These are phyloP conservation scores for Delphinapterus leucas DNA, from an alignment of 2,113 vertebrate genomes.

Conservation along the genomic window DNA sequence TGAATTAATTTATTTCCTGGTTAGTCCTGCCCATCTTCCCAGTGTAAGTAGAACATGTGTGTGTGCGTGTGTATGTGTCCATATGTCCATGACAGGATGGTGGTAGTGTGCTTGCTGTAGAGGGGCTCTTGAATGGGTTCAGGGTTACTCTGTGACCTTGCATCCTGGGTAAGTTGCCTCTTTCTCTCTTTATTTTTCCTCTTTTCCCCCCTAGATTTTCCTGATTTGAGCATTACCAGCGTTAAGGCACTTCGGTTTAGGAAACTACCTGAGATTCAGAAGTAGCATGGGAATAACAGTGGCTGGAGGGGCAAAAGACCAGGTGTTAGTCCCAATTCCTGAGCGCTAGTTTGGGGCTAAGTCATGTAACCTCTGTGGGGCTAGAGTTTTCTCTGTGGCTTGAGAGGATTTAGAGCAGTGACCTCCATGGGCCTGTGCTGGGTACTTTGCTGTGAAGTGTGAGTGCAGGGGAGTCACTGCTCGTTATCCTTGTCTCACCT, in stretches of 20 bases:
- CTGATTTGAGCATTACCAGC: background rate
- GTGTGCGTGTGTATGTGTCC: background rate
- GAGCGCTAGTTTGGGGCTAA: background rate
- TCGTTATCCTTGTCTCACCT: background rate
- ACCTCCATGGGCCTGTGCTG: background rate
- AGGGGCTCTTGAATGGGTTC: background rate
- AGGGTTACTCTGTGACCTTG: background rate
- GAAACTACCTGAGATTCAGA: background rate
- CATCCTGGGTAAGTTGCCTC: background rate
- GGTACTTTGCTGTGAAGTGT: background rate
- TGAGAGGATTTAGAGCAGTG: background rate
- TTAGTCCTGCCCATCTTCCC: conserved; percentile 28
- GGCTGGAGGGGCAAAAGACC: background rate
- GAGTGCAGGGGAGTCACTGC: background rate
- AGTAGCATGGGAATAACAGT: background rate
- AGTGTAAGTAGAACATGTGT: background rate
- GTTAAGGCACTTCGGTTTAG: background rate
- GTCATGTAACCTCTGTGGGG: background rate
- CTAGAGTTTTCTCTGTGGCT: background rate
- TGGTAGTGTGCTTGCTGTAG: background rate
- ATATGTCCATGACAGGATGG: background rate
- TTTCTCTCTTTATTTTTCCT: background rate
- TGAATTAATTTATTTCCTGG: conserved; percentile 68
- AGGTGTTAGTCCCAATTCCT: background rate
- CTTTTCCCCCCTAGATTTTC: background rate